Evolutionary conservation across 2,888 invertebrate genomes (phyloP), one percentile per base, ranked within the genome.

Genomic region (Abscondita cerata): DNA sequence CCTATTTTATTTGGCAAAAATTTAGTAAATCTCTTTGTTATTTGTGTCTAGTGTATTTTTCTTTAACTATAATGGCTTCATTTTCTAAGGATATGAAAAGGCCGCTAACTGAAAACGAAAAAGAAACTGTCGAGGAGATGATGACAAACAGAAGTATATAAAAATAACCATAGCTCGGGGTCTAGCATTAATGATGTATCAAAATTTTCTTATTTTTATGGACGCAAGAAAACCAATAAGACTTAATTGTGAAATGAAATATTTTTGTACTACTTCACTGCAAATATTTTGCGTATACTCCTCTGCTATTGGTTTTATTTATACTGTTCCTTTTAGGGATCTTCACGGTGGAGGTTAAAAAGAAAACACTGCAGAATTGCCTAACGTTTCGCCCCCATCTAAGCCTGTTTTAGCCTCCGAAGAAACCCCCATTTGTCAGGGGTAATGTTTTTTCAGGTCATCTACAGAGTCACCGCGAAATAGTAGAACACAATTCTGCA

Each of bases 381-480:
- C n/a, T n/a, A n/a, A n/a, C n/a, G n/a, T n/a, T n/a, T n/a, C n/a
- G n/a, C n/a, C n/a, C n/a, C n/a, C n/a, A n/a, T n/a, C n/a, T n/a
- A n/a, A n/a, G n/a, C n/a, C n/a, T n/a, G n/a, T n/a, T n/a, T n/a
- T 25, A 25, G 6, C 6, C 25, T 25, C 6, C 6, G 25, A 25
- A 2, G 25, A 2, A 25, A 25, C 6, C 6, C 25, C 2, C 6
- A 25, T 4, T 25, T 25, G 6, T 6, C 2, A 4, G 6, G 25
- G 2, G 25, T 6, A 41, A 3, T 46, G 46, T 46, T 16, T 19
- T 46, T 16, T 46, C 46, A 46, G 20, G 19, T 46, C 18, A 18
- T 8, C 20, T 19, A n/a, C 12, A 20, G 20, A 46, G n/a, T 19
- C 46, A 46, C 46, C 46, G 19, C 46, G n/a, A 46, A 46, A 46